These are phyloP conservation scores for Antheraea pernyi DNA, from an alignment of 1,140 invertebrate species.

Conservation along the genomic window DNA sequence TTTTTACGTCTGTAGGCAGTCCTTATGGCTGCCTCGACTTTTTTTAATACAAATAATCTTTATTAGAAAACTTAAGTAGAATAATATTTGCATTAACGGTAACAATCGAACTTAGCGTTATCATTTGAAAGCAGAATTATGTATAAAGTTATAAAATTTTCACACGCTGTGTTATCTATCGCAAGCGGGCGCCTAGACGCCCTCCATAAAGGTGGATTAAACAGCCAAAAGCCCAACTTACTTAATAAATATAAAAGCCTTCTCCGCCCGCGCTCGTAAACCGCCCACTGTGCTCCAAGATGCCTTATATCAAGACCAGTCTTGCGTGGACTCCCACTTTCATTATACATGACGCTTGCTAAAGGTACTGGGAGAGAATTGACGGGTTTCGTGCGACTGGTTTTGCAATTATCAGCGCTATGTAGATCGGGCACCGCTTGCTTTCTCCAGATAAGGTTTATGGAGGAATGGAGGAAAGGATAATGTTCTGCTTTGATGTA, in stretches of 20 bases:
- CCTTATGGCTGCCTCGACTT: no score
- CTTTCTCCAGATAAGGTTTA: slow-evolving; percentile 75
- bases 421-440: slow-evolving; percentile 69
- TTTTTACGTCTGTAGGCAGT: no score
- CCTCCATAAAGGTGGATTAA: slow-evolving; percentile 75
- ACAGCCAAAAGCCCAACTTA: slow-evolving; percentile 77
- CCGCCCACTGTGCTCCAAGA: slow-evolving; percentile 73
- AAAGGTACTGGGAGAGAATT: slow-evolving; percentile 32
- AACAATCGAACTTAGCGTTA: no score
- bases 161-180: slow-evolving; percentile 17
- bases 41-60: no score
- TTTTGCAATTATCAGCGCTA: slow-evolving; percentile 73
- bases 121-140: neutral
- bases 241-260: slow-evolving; percentile 79
- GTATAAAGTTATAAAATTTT: neutral
- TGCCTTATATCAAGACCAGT: slow-evolving; percentile 69
- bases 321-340: slow-evolving; percentile 50
- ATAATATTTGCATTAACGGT: no score
- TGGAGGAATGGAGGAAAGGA: slow-evolving; percentile 69
- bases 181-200: slow-evolving; percentile 49
- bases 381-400: slow-evolving; percentile 41
- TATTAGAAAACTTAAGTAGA: no score
- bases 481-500: slow-evolving; percentile 72
- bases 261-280: slow-evolving; percentile 73
- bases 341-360: slow-evolving; percentile 42